Evolutionary conservation across 2,888 invertebrate genomes (phyloP).

Genomic region (Platycnemis pennipes): DNA sequence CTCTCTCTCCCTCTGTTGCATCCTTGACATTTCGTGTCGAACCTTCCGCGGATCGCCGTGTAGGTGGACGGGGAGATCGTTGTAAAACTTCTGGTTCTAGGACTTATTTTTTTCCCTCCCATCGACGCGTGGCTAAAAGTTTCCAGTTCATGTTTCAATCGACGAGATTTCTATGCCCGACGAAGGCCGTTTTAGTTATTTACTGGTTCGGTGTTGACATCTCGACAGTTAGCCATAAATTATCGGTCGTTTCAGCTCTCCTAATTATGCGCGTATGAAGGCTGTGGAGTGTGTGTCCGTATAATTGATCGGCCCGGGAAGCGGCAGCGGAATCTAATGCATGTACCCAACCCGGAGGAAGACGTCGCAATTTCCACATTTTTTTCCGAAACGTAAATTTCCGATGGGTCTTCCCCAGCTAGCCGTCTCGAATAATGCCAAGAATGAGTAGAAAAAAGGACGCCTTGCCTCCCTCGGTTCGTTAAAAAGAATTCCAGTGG

Average conservation of each 20-base stretch:
- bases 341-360: background rate
- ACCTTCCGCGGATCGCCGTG: background rate
- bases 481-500: background rate
- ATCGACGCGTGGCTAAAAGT: background rate
- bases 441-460: background rate
- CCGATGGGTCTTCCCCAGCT: background rate
- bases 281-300: background rate
- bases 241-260: background rate
- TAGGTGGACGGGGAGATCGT: background rate
- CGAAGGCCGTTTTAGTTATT: slow-evolving; percentile 1
- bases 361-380: background rate
- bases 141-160: slow-evolving; percentile 13
- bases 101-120: background rate
- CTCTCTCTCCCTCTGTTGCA: background rate
- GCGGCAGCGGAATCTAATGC: background rate
- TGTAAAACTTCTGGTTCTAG: background rate
- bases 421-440: background rate
- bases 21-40: slow-evolving; percentile 32
- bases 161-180: background rate
- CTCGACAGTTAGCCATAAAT: background rate
- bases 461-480: background rate
- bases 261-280: background rate
- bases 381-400: background rate
- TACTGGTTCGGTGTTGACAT: background rate
- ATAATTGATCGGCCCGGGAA: background rate